Evolutionary conservation across 2,113 vertebrate species (phyloP), one percentile per base, ranked within the genome.

Genomic region (Proteles cristata): DNA sequence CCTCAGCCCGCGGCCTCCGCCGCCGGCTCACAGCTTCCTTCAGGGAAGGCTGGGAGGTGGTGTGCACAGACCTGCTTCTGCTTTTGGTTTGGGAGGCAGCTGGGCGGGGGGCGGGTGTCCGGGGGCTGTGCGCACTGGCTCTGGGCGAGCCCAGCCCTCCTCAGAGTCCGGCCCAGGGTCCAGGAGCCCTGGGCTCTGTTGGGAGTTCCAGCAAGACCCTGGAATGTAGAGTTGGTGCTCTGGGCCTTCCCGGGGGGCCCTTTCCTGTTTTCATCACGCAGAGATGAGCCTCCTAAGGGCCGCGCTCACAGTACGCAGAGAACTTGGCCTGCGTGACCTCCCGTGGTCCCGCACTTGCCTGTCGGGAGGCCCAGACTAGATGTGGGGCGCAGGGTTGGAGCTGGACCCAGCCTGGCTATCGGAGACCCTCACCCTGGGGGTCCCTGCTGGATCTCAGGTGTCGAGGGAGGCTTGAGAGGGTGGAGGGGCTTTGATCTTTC

Each of bases 131-230:
- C n/a, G 77, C 17, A 23, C 23, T 1, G 14, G 23, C 53, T 83
- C 8, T 43, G n/a, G 65, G 25, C 10, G 31, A 31, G 79, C 31
- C n/a, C 19, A 0, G 33, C 16, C 58, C 55, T 55, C 39, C 80
- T 45, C 0, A 0, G 79, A 77, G 14, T 8, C 45, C 2, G 48
- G 77, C 43, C 33, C 17, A 2, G 0, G 50, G 58, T n/a, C 83
- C 19, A 11, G 35, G 11, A 14, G 33, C 7, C 0, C 35, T 8
- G 19, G 43, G 33, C 63, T 74, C 48, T 35, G 25, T n/a, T 10
- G 11, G 17, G 69, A 69, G 19, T n/a, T n/a, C 14, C 21, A 7
- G 1, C 5, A 0, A 8, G 50, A 23, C 25, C 0, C 21, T 23
- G 9, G 81, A 5, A 4, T 4, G 28, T 28, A 17, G 23, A 11